These are phyloP conservation scores for Erpetoichthys calabaricus DNA, from an alignment of 2,797 vertebrate species.

Conservation along the genomic window DNA sequence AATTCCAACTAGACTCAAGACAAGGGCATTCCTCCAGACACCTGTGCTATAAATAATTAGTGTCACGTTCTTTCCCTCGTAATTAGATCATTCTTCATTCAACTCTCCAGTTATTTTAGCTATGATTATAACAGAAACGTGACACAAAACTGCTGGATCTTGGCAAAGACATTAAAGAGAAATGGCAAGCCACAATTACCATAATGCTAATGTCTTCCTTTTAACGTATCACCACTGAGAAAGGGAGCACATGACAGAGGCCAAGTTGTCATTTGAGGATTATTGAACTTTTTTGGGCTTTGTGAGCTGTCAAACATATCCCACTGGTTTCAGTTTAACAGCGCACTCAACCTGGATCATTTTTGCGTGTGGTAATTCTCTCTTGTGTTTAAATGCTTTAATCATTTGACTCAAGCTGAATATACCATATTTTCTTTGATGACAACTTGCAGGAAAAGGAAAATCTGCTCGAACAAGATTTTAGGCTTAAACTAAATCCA, in stretches of 20 bases:
- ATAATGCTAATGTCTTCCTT: neutral
- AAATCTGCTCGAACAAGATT: no score
- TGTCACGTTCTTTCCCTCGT: conserved; percentile 5
- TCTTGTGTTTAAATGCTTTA: neutral
- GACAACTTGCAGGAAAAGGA: no score
- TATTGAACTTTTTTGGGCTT: neutral
- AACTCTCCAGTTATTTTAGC: conserved; percentile 7
- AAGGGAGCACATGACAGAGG: neutral
- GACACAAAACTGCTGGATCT: conserved; percentile 2
- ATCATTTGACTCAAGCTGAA: neutral
- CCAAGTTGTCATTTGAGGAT: conserved; percentile 4
- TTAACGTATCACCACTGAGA: neutral
- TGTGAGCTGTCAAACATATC: neutral
- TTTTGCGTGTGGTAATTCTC: neutral
- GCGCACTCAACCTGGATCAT: neutral
- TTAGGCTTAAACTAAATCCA: no score
- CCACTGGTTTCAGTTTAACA: neutral
- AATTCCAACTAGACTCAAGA: conserved; percentile 3
- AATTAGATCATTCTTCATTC: conserved; percentile 13
- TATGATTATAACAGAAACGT: conserved; percentile 4
- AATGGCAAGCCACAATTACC: neutral
- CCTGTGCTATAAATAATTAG: conserved; percentile 11
- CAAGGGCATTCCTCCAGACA: conserved; percentile 13
- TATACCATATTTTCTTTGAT: no score
- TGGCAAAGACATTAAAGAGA: neutral